These are phyloP conservation scores for Argentina silus DNA, from an alignment of 2,797 vertebrate species.

Conservation along the genomic window DNA sequence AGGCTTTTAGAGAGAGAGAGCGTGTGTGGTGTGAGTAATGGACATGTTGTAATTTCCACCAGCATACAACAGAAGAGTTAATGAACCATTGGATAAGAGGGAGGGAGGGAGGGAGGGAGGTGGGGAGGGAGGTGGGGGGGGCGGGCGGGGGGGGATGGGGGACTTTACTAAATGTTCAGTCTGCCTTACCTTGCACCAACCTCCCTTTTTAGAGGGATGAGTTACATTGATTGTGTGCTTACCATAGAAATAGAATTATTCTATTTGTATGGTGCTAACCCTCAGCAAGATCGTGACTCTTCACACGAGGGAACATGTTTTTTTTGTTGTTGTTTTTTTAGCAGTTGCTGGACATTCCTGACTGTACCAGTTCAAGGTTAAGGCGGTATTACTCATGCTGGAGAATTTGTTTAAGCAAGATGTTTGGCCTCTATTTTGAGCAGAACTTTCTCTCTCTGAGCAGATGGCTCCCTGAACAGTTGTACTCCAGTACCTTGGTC, in stretches of 20 bases:
- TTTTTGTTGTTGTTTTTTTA: not conserved
- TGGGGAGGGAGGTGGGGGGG: constrained; percentile 5
- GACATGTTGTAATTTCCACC: constrained; percentile 50
- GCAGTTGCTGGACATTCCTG: constrained; percentile 13
- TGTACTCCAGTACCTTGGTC: constrained; percentile 23
- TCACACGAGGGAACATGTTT: not conserved
- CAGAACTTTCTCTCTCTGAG: constrained; percentile 41
- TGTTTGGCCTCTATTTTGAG: constrained; percentile 57
- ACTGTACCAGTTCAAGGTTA: constrained; percentile 36
- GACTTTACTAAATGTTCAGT: constrained; percentile 24
- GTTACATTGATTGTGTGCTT: no score
- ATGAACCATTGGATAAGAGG: constrained; percentile 48
- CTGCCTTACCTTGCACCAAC: constrained; percentile 33
- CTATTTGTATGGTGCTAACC: not conserved
- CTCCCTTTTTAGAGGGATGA: constrained; percentile 30
- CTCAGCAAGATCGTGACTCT: not conserved
- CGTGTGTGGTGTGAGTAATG: constrained; percentile 47
- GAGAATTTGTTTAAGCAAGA: constrained; percentile 51
- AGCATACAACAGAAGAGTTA: constrained; percentile 57
- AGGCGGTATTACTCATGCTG: no score
- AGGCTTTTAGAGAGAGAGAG: constrained; percentile 31
- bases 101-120: not conserved
- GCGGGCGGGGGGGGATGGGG: constrained; percentile 22
- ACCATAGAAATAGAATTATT: no score
- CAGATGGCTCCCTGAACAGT: constrained; percentile 49